Conservation (phyloP, 2,113 vertebrate species). For the Craseonycteris thonglongyai region DNA sequence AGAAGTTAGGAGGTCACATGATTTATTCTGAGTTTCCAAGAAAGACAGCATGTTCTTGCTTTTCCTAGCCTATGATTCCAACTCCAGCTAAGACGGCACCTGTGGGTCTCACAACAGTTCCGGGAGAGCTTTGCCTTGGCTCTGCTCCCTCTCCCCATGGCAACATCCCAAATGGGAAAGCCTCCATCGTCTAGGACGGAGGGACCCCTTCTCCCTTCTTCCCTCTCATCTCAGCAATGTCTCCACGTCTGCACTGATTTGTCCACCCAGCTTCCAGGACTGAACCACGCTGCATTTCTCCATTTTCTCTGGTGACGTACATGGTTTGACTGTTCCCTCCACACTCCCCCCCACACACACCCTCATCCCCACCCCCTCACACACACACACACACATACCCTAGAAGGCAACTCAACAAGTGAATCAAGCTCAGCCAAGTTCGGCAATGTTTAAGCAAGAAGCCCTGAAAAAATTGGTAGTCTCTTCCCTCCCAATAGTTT, state of each 20-base stretch:
- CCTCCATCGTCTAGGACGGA: not conserved
- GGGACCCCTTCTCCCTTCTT: not conserved
- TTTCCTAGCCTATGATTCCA: not conserved
- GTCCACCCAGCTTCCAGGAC: not conserved
- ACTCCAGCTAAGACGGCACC: not conserved
- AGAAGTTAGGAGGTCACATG: not conserved
- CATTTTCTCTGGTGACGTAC: not conserved
- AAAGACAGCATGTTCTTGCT: not conserved
- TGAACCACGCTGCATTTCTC: not conserved
- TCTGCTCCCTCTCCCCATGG: not conserved
- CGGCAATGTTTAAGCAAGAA: not conserved
- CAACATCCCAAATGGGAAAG: not conserved
- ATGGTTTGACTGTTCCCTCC: not conserved
- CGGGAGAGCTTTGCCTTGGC: not conserved
- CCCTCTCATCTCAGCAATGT: not conserved
- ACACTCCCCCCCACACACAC: not conserved
- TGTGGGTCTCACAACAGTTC: not conserved
- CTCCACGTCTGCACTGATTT: not conserved
- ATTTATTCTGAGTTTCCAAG: not conserved
- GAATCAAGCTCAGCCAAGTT: not conserved
- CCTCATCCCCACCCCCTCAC: fast-evolving
- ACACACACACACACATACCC: not conserved
- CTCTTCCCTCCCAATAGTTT: not conserved
- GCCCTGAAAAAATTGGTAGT: not conserved
- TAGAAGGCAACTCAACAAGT: not conserved